Conservation (phyloP, 2,113 vertebrate genomes). For the Mustelus asterias region DNA sequence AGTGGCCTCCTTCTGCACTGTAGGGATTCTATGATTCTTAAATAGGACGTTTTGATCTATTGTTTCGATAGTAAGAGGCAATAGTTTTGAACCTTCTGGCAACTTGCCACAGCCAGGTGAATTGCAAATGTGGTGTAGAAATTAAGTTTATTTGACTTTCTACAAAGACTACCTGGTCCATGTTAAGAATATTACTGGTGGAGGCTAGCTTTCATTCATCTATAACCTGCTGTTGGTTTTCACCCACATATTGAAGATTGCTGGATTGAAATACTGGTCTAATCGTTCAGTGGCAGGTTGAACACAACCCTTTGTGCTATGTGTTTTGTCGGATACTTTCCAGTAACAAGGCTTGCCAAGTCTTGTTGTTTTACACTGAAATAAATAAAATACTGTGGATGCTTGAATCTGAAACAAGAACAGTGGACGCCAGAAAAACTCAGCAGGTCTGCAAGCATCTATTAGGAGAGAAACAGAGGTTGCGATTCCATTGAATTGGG, state of each 20-base stretch:
- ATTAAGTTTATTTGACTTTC: neutral
- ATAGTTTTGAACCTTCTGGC: neutral
- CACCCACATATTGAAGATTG: neutral
- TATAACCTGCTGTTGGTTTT: neutral
- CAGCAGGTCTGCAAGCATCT: no score
- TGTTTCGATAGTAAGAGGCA: neutral
- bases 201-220: neutral
- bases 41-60: neutral
- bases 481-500: no score
- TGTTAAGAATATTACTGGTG: neutral
- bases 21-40: neutral
- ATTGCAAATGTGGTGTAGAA: neutral
- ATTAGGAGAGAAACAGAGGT: no score
- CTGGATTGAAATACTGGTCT: neutral
- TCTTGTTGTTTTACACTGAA: neutral
- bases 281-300: neutral
- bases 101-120: neutral
- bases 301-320: neutral
- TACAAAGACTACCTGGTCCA: neutral
- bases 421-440: no score
- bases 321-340: neutral
- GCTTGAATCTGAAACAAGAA: no score
- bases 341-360: neutral
- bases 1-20: no score
- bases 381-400: no score